These are phyloP conservation scores for Pheosia tremula DNA, from an alignment of 2,888 invertebrate species.

Conservation along the genomic window DNA sequence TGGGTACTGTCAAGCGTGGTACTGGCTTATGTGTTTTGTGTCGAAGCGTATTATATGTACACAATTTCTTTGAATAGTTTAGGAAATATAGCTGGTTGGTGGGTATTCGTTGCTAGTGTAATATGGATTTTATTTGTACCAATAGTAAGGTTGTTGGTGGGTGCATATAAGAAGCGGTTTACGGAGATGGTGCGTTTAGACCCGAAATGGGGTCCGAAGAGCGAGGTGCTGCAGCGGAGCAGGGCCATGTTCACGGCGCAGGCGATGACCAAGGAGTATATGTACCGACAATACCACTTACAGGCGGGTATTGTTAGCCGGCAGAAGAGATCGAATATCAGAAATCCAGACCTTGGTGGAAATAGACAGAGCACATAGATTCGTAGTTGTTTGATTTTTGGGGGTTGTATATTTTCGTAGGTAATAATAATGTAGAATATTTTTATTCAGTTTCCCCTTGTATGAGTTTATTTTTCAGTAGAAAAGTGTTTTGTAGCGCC, in stretches of 20 bases:
- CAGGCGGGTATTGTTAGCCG: slow-evolving; percentile 69
- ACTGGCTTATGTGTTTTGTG: slow-evolving; percentile 47
- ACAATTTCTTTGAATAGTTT: neutral
- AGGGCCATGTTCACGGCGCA: slow-evolving; percentile 78
- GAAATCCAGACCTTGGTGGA: slow-evolving; percentile 13
- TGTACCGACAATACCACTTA: slow-evolving; percentile 77
- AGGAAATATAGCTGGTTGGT: slow-evolving; percentile 28
- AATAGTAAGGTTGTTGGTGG: slow-evolving; percentile 40
- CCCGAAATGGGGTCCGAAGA: slow-evolving; percentile 66
- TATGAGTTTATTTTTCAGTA: no score
- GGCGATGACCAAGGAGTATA: slow-evolving; percentile 80
- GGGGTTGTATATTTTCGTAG: neutral
- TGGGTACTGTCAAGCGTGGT: slow-evolving; percentile 54
- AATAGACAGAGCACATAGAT: slow-evolving; percentile 2
- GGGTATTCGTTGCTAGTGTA: slow-evolving; percentile 24
- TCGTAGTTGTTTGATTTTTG: neutral
- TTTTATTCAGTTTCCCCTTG: no score
- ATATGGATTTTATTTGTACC: slow-evolving; percentile 28
- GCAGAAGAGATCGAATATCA: slow-evolving; percentile 57
- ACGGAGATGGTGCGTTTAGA: slow-evolving; percentile 47
- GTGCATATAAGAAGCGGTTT: slow-evolving; percentile 43
- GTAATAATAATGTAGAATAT: no score
- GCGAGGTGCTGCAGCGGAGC: slow-evolving; percentile 64
- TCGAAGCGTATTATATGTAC: slow-evolving; percentile 38
- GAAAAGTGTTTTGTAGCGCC: no score